phyloP scores from a whole-genome alignment of 2,797 vertebrate species.

The Pipistrellus pygmaeus region DNA sequence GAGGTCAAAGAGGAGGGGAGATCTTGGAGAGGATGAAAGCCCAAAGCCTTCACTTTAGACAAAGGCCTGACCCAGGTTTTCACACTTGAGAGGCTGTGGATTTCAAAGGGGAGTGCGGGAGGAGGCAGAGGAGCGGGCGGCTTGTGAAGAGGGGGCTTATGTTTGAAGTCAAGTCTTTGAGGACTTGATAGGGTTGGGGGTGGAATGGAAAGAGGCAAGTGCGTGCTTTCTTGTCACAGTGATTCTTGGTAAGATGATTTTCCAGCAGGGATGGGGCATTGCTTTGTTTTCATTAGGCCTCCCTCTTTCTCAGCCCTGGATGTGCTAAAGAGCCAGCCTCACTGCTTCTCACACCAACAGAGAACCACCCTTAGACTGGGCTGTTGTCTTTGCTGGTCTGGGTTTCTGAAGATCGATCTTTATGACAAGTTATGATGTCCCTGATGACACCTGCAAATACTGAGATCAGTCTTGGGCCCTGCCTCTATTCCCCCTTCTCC shows the following conservation, averaged over 20 bases:
- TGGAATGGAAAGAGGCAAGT: background rate
- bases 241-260: background rate
- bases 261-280: background rate
- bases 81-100: slow-evolving; percentile 72
- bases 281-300: background rate
- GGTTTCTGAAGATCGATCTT: background rate
- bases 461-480: background rate
- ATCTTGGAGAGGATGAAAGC: slow-evolving; percentile 62
- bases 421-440: background rate
- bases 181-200: background rate
- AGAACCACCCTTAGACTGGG: background rate
- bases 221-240: background rate
- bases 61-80: slow-evolving; percentile 56
- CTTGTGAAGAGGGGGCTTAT: background rate
- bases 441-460: background rate
- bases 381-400: background rate
- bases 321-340: background rate
- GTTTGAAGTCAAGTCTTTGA: slow-evolving; percentile 63
- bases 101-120: slow-evolving; percentile 70
- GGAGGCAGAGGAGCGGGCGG: background rate
- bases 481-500: too few relatives aligned
- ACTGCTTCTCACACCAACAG: background rate
- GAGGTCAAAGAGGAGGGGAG: slow-evolving; percentile 68
- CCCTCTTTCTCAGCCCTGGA: background rate
- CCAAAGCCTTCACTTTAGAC: slow-evolving; percentile 68